These are phyloP conservation scores for Latrodectus elegans DNA, from an alignment of 2,888 invertebrate genomes.

Conservation along the genomic window DNA sequence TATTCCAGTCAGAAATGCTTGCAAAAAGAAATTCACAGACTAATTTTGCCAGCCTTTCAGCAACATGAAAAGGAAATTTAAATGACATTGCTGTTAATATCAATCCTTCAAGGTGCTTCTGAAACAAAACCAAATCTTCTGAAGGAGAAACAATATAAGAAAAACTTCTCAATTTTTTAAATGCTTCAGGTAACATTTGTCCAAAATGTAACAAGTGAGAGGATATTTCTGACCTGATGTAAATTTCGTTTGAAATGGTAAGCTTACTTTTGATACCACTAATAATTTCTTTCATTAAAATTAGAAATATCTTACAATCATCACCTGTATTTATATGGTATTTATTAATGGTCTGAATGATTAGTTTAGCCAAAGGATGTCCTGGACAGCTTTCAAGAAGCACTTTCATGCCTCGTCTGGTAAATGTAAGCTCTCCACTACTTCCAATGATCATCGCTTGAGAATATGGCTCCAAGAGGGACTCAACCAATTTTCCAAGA, in stretches of 20 bases:
- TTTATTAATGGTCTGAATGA: conserved; percentile 5
- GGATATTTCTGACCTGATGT: conserved; percentile 1
- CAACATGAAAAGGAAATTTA: conserved; percentile 21
- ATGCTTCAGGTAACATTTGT: conserved; percentile 17
- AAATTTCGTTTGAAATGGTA: neutral
- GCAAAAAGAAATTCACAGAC: conserved; percentile 4
- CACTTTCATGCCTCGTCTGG: conserved; percentile 2
- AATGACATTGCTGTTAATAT: conserved; percentile 25
- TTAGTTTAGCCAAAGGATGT: conserved; percentile 26
- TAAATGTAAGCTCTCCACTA: conserved; percentile 16
- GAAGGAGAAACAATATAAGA: neutral
- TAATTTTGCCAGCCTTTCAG: conserved; percentile 10
- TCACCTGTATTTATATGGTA: conserved; percentile 17
- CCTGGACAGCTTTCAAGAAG: neutral
- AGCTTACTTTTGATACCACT: neutral
- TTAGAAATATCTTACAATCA: conserved; percentile 35
- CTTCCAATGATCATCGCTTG: conserved; percentile 14
- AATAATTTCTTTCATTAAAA: conserved; percentile 34
- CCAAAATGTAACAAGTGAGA: conserved; percentile 1
- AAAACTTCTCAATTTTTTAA: neutral
- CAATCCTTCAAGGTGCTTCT: conserved; percentile 8
- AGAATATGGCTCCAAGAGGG: conserved; percentile 7
- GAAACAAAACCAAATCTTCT: neutral
- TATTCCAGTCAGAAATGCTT: neutral
- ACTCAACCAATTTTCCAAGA: neutral